These are phyloP conservation scores for Rhegmatorhina hoffmannsi DNA, from an alignment of 2,113 vertebrate species.

Conservation along the genomic window DNA sequence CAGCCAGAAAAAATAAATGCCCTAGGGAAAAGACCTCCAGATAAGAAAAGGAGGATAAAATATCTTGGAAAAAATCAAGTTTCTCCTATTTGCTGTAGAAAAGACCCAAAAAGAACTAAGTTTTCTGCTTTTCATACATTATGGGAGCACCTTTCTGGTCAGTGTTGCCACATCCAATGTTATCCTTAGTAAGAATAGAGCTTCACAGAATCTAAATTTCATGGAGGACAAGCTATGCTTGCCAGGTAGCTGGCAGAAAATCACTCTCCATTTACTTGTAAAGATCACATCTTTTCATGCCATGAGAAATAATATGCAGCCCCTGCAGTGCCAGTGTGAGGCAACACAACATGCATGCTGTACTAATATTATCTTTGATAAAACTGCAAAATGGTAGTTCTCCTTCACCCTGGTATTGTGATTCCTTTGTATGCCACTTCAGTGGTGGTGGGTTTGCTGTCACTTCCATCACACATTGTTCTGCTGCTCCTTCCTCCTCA, in stretches of 20 bases:
- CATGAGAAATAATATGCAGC: neutral
- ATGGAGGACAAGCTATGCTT: neutral
- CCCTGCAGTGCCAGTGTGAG: neutral
- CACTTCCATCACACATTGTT: neutral
- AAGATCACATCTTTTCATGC: neutral
- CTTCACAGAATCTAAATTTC: neutral
- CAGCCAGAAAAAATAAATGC: neutral
- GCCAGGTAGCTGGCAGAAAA: neutral
- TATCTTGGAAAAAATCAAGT: neutral
- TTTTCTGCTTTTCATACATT: neutral
- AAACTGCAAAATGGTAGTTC: neutral
- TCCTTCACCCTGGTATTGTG: neutral
- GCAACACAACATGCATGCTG: neutral
- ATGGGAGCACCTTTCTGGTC: neutral
- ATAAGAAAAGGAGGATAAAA: neutral
- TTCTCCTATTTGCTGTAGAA: neutral
- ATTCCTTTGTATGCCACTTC: neutral
- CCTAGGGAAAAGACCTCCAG: neutral
- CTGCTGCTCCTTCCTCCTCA: neutral
- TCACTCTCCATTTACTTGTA: neutral
- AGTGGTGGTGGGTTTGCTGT: accelerated
- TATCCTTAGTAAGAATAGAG: neutral
- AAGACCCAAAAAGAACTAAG: neutral
- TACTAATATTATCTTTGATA: neutral
- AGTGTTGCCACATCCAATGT: neutral